Evolutionary conservation across 2,113 vertebrate genomes (phyloP), one percentile per base, ranked within the genome.

Genomic region (Oreochromis aureus): DNA sequence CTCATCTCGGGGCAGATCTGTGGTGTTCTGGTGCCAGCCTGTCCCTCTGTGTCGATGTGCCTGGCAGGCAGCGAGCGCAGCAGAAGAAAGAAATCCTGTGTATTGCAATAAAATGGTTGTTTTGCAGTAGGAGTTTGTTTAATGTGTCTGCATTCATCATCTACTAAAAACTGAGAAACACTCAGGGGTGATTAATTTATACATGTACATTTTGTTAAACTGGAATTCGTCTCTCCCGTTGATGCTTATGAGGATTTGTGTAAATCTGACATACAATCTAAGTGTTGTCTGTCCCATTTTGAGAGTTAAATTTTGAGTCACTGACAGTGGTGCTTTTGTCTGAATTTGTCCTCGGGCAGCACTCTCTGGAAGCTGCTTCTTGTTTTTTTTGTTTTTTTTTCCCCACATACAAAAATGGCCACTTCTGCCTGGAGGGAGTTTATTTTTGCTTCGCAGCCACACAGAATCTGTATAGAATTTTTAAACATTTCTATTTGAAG

Each of bases 41-140:
- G 92, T 89, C 85, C 91, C 80, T 73, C 11, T 82, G 86, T 94
- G 90, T 93, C 88, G 86, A 89, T 81, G 92, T 94, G 94, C 89
- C 91, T 93, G 91, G 91, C 91, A 80, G 89, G 93, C 91, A 96
- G 86, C 92, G 87, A 93, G 91, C 16, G 59, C 83, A 92, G 91
- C 92, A 92, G 94, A 92, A 89, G 78, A 93, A 94, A 85, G 82
- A 80, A 88, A 85, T 84, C 93, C 94, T 94, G 94, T 95, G 92
- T 95, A 92, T 96, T 94, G 91, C 95, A 98, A 97, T 97, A 97
- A 97, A 92, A 56, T 89, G 83, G 80, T 94, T 97, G 94, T 97
- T 97, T 97, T 97, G 92, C 93, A 95, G 86, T 95, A 85, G 82
- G 76, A 85, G 22, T 80, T 86, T 87, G 87, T 69, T 73, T 46